Conservation (phyloP, 2,888 invertebrate species). For the Danaus chrysippus region DNA sequence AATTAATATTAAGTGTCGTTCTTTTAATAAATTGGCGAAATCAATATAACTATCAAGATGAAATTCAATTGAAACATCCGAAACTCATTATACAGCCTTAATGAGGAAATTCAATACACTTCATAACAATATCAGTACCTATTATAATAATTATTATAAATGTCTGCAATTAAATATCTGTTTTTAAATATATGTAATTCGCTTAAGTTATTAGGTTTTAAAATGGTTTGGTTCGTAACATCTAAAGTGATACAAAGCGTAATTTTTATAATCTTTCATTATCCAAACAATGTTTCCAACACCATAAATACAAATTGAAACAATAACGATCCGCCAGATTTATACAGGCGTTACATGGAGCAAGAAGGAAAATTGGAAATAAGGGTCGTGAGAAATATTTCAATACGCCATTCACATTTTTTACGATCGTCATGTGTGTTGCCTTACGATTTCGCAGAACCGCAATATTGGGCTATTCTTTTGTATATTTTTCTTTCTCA, state of each 20-base stretch:
- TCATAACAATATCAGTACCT: neutral
- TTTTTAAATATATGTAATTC: too few species aligned
- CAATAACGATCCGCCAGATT: constrained; percentile 59
- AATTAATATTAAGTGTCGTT: too few species aligned
- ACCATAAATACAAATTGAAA: constrained; percentile 28
- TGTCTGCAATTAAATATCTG: too few species aligned
- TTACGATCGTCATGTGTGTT: too few species aligned
- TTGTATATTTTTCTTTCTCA: constrained; percentile 46
- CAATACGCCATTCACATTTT: constrained; percentile 76
- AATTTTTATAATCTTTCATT: constrained; percentile 2
- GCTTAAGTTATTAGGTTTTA: too few species aligned
- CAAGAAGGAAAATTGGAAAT: constrained; percentile 63
- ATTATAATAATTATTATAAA: neutral
- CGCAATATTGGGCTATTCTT: constrained; percentile 62
- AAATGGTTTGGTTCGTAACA: neutral
- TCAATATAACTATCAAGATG: constrained; percentile 40
- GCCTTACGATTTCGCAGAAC: constrained; percentile 62
- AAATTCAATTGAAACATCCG: constrained; percentile 15
- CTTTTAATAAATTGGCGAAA: constrained; percentile 41
- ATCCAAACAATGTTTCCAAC: neutral
- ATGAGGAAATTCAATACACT: constrained; percentile 13
- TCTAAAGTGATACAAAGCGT: neutral
- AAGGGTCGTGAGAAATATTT: constrained; percentile 73
- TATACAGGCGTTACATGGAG: constrained; percentile 60
- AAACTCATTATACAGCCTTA: constrained; percentile 15